Evolutionary conservation across 2,888 invertebrate species (phyloP), one percentile per base, ranked within the genome.

Genomic region (Melieria picta): DNA sequence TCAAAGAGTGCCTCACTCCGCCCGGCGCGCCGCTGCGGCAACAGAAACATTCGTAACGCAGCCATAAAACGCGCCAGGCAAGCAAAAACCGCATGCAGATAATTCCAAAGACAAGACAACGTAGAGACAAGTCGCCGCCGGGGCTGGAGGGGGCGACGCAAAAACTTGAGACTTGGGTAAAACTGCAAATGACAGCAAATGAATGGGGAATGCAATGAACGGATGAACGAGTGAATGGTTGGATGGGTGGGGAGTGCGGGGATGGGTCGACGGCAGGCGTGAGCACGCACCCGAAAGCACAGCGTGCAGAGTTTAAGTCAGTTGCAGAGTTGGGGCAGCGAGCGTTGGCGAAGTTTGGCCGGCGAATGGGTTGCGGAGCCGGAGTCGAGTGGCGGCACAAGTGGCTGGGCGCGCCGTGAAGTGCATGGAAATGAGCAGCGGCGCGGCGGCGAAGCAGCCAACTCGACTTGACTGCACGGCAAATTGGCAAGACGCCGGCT

Each of bases 121-220:
- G 30, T 2, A 30, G 30, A 30, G 30, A 3, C 30, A 30, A 30
- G 30, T 30, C 1, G 30, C 1, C 30, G 30, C 30, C 30, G 30
- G 3, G 30, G 30, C 30, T 30, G 30, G 30, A 30, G 30, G 30
- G 30, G 30, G 30, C 30, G 62, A 30, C 10, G 5, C 11, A 56
- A 55, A 62, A 62, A 69, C 48, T 69, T 57, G 69, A 69, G 56
- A 62, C 55, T 62, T 63, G 46, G 62, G 46, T 61, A 69, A 62
- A 55, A 30, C 69, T 69, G 69, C 63, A 69, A 57, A 57, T 69
- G 69, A 69, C 69, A 69, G 56, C 56, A 65, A 46, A 65, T 69
- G 65, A 70, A 65, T 64, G 57, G 60, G 58, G 13, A 65, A 65
- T 58, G 61, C 52, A 52, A 67, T 67, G 67, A 61, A 42, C 52